phyloP scores from a whole-genome alignment of 30 jellyfish, hydroid and myxozoan species.

The Aurelia sp. region DNA sequence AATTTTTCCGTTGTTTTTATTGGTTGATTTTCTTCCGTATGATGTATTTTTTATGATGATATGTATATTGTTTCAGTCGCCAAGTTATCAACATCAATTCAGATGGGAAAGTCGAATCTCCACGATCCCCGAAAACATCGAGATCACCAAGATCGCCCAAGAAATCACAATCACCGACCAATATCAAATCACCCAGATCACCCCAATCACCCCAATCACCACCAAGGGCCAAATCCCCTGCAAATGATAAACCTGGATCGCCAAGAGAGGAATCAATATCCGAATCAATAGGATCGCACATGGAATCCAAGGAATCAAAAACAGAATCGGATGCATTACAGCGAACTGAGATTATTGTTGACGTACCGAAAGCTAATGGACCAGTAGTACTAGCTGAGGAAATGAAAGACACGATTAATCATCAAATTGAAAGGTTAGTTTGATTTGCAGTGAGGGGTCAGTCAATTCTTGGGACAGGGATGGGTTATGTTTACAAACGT shows the following conservation, averaged over 20 bases:
- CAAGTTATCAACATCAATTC: constrained; percentile 69
- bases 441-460: background rate
- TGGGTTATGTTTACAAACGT: too few species aligned
- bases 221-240: background rate
- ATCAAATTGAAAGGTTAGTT: background rate
- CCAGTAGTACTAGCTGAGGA: constrained; percentile 28
- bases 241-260: background rate
- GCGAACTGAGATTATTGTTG: constrained; percentile 9
- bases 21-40: too few species aligned
- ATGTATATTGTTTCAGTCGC: constrained; percentile 25
- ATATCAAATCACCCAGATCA: background rate
- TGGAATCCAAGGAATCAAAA: background rate
- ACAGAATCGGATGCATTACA: background rate
- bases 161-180: constrained; percentile 42
- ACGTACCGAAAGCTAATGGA: constrained; percentile 34
- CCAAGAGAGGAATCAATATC: background rate
- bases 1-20: too few species aligned
- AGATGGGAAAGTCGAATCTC: constrained; percentile 70
- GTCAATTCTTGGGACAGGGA: too few species aligned
- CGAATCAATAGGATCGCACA: background rate
- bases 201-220: constrained; percentile 31
- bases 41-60: too few species aligned
- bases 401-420: background rate
- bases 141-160: constrained; percentile 52
- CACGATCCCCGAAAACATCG: constrained; percentile 31